A percentile compares a stretch with the other conserved stretches of the same genome.
These are phyloP conservation scores for Porites rus DNA, from an alignment of 92 coral and sea anemone genomes.

Conservation along the genomic window DNA sequence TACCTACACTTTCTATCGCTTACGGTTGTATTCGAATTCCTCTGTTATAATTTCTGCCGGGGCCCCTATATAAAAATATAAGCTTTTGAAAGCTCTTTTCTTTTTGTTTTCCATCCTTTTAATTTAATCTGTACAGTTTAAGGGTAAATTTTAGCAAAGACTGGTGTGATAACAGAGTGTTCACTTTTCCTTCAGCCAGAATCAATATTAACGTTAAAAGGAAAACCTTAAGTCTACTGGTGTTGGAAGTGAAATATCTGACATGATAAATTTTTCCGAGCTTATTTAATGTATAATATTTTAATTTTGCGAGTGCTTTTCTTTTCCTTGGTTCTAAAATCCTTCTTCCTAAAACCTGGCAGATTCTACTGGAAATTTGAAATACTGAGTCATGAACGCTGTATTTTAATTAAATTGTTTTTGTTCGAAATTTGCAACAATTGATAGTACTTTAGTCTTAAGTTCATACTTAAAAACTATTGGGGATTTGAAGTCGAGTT, in stretches of 20 bases:
- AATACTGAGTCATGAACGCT: background rate
- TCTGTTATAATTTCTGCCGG: background rate
- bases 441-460: background rate
- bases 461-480: background rate
- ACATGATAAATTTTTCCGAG: too few relatives aligned
- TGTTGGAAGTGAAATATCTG: too few relatives aligned
- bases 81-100: too few relatives aligned
- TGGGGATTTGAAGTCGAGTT: background rate
- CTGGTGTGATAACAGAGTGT: background rate
- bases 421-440: conserved; percentile 3
- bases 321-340: too few relatives aligned
- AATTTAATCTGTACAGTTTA: too few relatives aligned
- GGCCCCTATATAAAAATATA: background rate
- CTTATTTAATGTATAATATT: too few relatives aligned
- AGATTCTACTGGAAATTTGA: background rate
- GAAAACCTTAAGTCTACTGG: too few relatives aligned
- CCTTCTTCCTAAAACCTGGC: too few relatives aligned
- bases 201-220: too few relatives aligned
- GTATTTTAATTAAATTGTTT: background rate
- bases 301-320: too few relatives aligned
- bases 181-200: background rate
- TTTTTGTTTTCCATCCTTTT: background rate
- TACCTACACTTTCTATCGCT: background rate
- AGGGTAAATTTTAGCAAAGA: background rate
- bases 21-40: background rate